phyloP scores from a whole-genome alignment of 2,113 vertebrate genomes.

The Neotoma lepida region DNA sequence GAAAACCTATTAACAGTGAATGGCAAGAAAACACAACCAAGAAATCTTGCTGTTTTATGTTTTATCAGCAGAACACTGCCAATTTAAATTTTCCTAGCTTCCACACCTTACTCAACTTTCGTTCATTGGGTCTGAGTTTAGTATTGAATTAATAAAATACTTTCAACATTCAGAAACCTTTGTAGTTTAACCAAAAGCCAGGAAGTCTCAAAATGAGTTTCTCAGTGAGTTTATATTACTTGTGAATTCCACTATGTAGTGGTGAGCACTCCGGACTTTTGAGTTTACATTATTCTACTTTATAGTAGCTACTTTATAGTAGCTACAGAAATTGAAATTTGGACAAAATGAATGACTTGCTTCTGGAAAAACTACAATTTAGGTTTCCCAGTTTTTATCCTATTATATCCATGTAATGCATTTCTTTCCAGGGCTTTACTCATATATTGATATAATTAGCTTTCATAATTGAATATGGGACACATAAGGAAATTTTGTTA shows the following conservation, averaged over 20 bases:
- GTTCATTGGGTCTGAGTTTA: background rate
- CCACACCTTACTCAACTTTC: constrained; percentile 1
- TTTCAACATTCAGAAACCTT: background rate
- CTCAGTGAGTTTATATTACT: background rate
- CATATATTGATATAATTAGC: background rate
- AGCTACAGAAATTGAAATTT: background rate
- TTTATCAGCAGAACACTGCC: background rate
- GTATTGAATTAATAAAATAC: background rate
- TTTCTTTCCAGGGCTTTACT: background rate
- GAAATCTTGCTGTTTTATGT: background rate
- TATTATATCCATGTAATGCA: background rate
- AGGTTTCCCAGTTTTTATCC: background rate
- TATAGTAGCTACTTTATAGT: background rate
- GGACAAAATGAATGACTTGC: background rate
- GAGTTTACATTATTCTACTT: constrained; percentile 1
- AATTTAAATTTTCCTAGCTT: constrained; percentile 18
- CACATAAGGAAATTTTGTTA: background rate
- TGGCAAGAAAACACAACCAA: constrained; percentile 1
- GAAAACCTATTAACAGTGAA: background rate
- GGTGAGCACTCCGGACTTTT: background rate
- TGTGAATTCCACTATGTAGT: too few relatives aligned
- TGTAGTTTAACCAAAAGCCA: background rate
- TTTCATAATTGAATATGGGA: constrained; percentile 21
- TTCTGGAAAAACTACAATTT: background rate
- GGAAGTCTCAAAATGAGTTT: background rate